Percentiles rank a stretch among this genome's conserved stretches.
These are phyloP conservation scores for Meloidogyne hapla DNA, from an alignment of 1,140 invertebrate genomes.

Conservation along the genomic window DNA sequence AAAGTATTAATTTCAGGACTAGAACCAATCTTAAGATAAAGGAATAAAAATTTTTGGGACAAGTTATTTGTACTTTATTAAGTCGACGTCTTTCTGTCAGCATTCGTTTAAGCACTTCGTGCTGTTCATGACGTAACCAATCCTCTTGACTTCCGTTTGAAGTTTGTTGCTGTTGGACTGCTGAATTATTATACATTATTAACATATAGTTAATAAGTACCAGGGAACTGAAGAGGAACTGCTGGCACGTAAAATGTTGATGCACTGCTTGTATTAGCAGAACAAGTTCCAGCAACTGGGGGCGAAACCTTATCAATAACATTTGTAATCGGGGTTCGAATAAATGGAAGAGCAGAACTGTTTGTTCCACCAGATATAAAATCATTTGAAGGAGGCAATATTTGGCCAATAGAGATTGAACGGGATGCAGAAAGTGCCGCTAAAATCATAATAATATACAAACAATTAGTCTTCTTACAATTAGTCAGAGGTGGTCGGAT, in stretches of 20 bases:
- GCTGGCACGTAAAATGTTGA: neutral
- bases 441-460: neutral
- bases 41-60: neutral
- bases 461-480: neutral
- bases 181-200: neutral
- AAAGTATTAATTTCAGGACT: slow-evolving; percentile 57
- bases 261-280: neutral
- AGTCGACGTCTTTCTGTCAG: slow-evolving; percentile 31
- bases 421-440: neutral
- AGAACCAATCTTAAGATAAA: slow-evolving; percentile 41
- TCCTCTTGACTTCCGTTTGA: slow-evolving; percentile 20
- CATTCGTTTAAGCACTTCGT: slow-evolving; percentile 40
- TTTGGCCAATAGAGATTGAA: slow-evolving; percentile 31
- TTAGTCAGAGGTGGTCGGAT: slow-evolving; percentile 12
- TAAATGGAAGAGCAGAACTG: slow-evolving; percentile 15
- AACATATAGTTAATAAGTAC: neutral
- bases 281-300: neutral
- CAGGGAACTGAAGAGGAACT: neutral
- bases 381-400: slow-evolving; percentile 20
- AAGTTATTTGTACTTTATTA: slow-evolving; percentile 19
- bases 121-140: slow-evolving; percentile 32
- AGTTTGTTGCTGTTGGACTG: neutral
- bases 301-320: slow-evolving; percentile 18
- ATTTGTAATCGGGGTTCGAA: slow-evolving; percentile 8
- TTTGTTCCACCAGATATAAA: neutral